phyloP scores from a whole-genome alignment of 1,140 invertebrate species.

The Cyrtorhinus lividipennis region DNA sequence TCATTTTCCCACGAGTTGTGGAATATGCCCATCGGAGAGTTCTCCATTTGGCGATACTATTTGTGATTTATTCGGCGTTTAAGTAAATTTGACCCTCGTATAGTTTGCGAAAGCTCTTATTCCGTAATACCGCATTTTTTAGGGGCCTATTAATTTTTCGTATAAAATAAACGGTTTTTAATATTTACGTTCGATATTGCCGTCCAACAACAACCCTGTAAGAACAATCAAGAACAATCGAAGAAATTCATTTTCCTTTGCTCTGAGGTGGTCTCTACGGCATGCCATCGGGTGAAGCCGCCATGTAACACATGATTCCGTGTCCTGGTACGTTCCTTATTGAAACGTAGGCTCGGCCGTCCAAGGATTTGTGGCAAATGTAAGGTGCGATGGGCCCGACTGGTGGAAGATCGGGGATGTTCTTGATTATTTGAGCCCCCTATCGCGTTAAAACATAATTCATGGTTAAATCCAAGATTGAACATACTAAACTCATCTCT shows the following conservation, averaged over 20 bases:
- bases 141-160: neutral
- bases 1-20: no score
- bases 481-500: no score
- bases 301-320: constrained; percentile 37
- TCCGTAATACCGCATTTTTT: neutral
- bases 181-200: neutral
- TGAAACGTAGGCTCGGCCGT: constrained; percentile 35
- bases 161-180: neutral
- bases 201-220: no score
- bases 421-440: constrained; percentile 23
- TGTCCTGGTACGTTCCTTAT: constrained; percentile 33
- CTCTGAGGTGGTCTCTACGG: neutral
- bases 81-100: neutral
- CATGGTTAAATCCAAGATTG: no score
- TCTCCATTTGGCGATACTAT: no score
- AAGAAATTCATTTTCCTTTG: no score
- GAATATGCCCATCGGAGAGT: no score
- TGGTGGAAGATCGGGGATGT: constrained; percentile 29
- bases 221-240: no score
- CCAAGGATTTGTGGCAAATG: constrained; percentile 33
- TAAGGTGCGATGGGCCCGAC: constrained; percentile 33
- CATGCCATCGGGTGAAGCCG: constrained; percentile 31
- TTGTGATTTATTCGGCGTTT: neutral
- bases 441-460: no score
- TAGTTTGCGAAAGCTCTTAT: neutral